Conservation (phyloP, 2,113 vertebrate genomes). For the Blennius ocellaris region DNA sequence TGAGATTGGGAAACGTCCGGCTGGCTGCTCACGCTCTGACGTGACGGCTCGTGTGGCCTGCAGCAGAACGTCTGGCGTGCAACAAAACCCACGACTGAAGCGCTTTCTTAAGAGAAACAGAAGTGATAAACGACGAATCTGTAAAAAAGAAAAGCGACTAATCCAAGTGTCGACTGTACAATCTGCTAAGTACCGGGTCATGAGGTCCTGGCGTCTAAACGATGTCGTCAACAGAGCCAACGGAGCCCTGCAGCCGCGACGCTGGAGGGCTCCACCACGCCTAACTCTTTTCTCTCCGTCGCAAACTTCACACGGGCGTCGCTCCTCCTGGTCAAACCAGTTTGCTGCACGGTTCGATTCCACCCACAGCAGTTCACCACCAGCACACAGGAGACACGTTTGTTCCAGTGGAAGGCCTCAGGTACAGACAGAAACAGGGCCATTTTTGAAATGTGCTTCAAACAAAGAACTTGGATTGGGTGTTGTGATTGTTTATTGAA, state of each 20-base stretch:
- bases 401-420: too few species aligned
- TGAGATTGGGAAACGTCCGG: neutral
- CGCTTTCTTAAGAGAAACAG: neutral
- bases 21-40: neutral
- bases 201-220: neutral
- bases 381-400: conserved; percentile 10
- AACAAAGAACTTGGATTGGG: too few species aligned
- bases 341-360: conserved; percentile 28
- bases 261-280: conserved; percentile 32
- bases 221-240: conserved; percentile 20
- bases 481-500: too few species aligned
- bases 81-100: too few species aligned
- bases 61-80: conserved; percentile 2
- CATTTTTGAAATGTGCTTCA: too few species aligned
- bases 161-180: too few species aligned
- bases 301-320: neutral
- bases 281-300: conserved; percentile 8
- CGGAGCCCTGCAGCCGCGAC: conserved; percentile 1
- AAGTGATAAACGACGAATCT: neutral
- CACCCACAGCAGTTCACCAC: conserved; percentile 55
- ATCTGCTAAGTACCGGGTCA: too few species aligned
- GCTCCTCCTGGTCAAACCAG: conserved; percentile 69
- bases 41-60: neutral
- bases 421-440: too few species aligned
- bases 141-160: too few species aligned